A percentile compares a stretch with the other conserved stretches of the same genome.
phyloP scores from a whole-genome alignment of 2,888 invertebrate genomes.

The Herminia tarsipennalis region DNA sequence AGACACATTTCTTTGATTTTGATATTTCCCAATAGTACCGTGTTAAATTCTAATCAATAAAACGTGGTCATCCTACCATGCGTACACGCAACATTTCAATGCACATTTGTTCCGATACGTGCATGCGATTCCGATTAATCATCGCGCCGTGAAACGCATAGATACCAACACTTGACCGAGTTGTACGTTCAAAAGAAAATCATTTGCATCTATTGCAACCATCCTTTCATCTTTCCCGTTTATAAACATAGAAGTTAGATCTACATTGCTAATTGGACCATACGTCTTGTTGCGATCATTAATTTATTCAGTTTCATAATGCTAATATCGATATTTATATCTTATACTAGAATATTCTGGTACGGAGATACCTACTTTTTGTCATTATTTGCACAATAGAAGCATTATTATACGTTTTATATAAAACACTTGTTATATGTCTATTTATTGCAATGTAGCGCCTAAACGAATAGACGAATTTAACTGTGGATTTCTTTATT shows the following conservation, averaged over 20 bases:
- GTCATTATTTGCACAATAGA: too few relatives aligned
- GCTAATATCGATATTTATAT: conserved; percentile 19
- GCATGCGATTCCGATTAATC: conserved; percentile 50
- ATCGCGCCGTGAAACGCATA: conserved; percentile 47
- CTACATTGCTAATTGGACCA: conserved; percentile 45
- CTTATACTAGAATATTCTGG: conserved; percentile 8
- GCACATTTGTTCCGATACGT: conserved; percentile 41
- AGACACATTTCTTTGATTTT: too few relatives aligned
- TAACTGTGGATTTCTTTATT: too few relatives aligned
- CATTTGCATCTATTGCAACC: conserved; percentile 40
- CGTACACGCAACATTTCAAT: conserved; percentile 42
- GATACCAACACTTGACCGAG: conserved; percentile 57
- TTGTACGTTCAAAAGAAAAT: conserved; percentile 54
- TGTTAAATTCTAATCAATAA: neutral
- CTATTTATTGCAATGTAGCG: too few relatives aligned
- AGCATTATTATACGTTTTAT: too few relatives aligned
- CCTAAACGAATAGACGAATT: too few relatives aligned
- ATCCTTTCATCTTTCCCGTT: conserved; percentile 42
- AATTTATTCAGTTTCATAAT: conserved; percentile 24
- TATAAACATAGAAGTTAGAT: conserved; percentile 33
- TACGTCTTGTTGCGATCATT: conserved; percentile 14
- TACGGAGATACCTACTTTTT: too few relatives aligned
- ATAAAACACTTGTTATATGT: too few relatives aligned
- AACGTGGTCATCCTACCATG: conserved; percentile 25
- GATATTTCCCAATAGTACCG: too few relatives aligned